Base-by-base conservation (phyloP, 2,888 invertebrate species). In the Yponomeuta plumbellus region DNA sequence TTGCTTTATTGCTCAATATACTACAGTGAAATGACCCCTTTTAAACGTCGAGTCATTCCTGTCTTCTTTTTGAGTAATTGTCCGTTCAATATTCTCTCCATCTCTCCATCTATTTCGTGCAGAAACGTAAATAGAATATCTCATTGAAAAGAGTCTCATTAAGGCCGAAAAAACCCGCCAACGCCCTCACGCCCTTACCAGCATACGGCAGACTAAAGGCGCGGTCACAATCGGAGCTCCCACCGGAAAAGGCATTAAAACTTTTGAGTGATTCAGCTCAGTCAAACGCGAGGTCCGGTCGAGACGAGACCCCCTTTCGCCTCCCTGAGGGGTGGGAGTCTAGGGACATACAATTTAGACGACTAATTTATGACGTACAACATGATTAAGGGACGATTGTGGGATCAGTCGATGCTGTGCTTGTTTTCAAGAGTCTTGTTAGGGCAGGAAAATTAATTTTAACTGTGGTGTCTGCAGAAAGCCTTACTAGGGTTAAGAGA, bases 261-360 rank as follows among this genome's bases (percentile, higher is more conserved):
- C 84, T 89, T 89, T 89, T 88, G 89, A 89, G 88, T 89, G 89
- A 89, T 89, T 89, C 85, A 86, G 86, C 86, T 88, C 89, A 86
- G 88, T 89, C 88, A 87, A 87, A 86, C 85, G 85, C 83, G 79
- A 76, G 78, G 84, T 82, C 83, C 80, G 78, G 78, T 72, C 64
- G 71, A 70, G 71, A 72, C 69, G 70, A 52, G 71, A 70, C 70
- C 59, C 21, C 34, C 34, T 21, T 20, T 22, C 13, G 23, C 22
- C 13, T 22, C 26, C 61, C 21, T 17, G 11, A n/a, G 57, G 57
- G n/a, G 20, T 20, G 44, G 44, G 10, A 52, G 44, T 52, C 44
- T 52, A 52, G 44, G 17, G 44, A 52, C 44, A 52, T 52, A 20
- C 40, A 40, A 63, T 63, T 63, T 63, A 63, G 22, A 40, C 65